Evolutionary conservation across 2,113 vertebrate genomes (phyloP), one percentile per base, ranked within the genome.

Genomic region (Isichthys henryi): DNA sequence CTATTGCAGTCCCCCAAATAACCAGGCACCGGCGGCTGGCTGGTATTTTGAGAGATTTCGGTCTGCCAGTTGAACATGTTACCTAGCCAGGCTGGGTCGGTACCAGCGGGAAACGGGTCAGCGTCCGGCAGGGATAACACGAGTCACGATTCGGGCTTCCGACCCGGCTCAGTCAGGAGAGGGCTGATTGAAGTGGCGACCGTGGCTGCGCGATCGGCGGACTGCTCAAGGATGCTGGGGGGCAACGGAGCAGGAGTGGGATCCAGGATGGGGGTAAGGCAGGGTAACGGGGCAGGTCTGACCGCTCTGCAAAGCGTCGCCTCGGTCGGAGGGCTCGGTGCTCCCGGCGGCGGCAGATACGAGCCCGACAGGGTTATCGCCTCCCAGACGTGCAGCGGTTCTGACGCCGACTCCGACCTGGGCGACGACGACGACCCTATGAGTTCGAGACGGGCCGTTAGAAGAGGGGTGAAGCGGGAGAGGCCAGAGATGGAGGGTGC

Each of bases 61-160:
- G 90, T 31, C 23, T 84, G 45, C 87, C 86, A 90, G 86, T 80
- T 89, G 70, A 94, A 88, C 94, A 96, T 98, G 98, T 95, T 98
- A 92, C 97, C 97, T 91, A 97, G 96, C 94, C 97, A 97, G 94
- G 95, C 95, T 88, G 97, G 96, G 91, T 96, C 95, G 94, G 95
- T 95, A 95, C 92, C 92, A 93, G 93, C 94, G 92, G 96, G 95
- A 92, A 95, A 94, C 95, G 95, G 95, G 62, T 94, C 95, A 62
- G 93, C 95, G 90, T 94, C 94, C 27, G 94, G 92, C 90, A 94
- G 95, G 92, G 93, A 93, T 52, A 93, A 82, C 58, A 89, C 94
- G 35, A 94, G 91, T 82, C 94, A 96, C 94, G 93, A 94, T 88
- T 92, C 96, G 91, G 94, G 95, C 93, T 93, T 95, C 53, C 95